Base-by-base conservation (phyloP, 2,888 invertebrate species). In the Opisthograptis luteolata region DNA sequence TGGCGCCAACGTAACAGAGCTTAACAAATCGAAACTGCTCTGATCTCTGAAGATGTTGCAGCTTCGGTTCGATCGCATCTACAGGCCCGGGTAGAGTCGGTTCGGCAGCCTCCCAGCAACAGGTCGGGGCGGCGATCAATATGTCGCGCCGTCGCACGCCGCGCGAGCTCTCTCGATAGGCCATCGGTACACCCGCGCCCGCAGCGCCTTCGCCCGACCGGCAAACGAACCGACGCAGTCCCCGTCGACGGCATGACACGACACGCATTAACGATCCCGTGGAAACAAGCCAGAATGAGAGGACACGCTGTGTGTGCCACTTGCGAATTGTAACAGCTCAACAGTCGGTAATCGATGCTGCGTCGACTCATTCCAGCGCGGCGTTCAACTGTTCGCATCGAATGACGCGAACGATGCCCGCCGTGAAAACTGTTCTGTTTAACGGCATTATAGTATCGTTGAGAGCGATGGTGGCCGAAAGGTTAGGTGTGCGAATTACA, bases 81-180 rank as follows among this genome's bases (percentile, higher is more conserved):
- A 78, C 73, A 72, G 76, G 68, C 64, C 62, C 64, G 67, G 54
- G 52, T 59, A 58, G 62, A 57, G 67, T 66, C 61, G 63, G 64
- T 66, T 49, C 63, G 69, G 69, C 67, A 68, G 70, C 75, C 83
- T 81, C 87, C 87, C 87, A 84, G 89, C 89, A 90, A 89, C 89
- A 90, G 88, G 90, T 89, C 79, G 68, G 61, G 61, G 53, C 34
- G 43, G 64, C 81, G 87, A 87, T 87, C 88, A 84, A 87, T 87
- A 87, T 79, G 71, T 68, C 69, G 73, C 81, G 76, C 79, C 81
- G 80, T 70, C 79, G 79, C 85, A 75, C 78, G 74, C 70, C 73
- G 71, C 68, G 64, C 76, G 77, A 74, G 75, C 79, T 76, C 75
- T 74, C 74, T 73, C 76, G 68, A 68, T 64, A 65, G 62, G 70